Conservation (phyloP, 2,113 vertebrate species). For the Falco punctatus region DNA sequence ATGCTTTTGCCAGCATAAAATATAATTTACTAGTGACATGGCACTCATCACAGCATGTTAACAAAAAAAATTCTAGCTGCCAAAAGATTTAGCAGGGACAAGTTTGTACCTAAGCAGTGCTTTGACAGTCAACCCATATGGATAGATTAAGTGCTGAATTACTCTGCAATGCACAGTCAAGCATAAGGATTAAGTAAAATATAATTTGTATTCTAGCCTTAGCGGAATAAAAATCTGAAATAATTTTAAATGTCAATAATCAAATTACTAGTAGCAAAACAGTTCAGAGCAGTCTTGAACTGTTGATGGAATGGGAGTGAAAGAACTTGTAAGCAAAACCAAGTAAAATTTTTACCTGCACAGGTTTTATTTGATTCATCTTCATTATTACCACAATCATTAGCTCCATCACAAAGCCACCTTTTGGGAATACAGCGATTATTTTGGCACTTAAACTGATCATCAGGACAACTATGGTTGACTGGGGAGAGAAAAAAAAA, state of each 20-base stretch:
- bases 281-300: not conserved
- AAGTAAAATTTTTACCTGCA: constrained; percentile 80
- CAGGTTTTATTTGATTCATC: constrained; percentile 95
- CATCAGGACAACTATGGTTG: constrained; percentile 91
- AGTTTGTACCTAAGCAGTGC: not conserved
- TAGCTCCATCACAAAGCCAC: constrained; percentile 96
- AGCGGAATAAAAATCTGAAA: constrained; percentile 3
- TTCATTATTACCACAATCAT: constrained; percentile 92
- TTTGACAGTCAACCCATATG: not conserved
- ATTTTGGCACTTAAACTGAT: constrained; percentile 96
- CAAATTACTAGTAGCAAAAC: not conserved
- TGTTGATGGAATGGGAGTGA: not conserved
- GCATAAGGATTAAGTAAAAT: constrained; percentile 51
- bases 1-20: constrained; percentile 13
- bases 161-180: constrained; percentile 35
- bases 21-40: not conserved
- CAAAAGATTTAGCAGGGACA: not conserved
- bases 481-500: constrained; percentile 68
- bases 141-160: constrained; percentile 53
- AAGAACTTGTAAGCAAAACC: not conserved
- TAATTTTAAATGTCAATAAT: constrained; percentile 21
- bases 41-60: not conserved
- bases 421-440: constrained; percentile 96
- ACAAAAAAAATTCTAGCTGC: not conserved
- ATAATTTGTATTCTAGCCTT: constrained; percentile 17